Percentiles rank a stretch among this genome's conserved stretches.
Evolutionary conservation across 2,113 vertebrate species (phyloP).

Genomic region (Tinamus guttatus): DNA sequence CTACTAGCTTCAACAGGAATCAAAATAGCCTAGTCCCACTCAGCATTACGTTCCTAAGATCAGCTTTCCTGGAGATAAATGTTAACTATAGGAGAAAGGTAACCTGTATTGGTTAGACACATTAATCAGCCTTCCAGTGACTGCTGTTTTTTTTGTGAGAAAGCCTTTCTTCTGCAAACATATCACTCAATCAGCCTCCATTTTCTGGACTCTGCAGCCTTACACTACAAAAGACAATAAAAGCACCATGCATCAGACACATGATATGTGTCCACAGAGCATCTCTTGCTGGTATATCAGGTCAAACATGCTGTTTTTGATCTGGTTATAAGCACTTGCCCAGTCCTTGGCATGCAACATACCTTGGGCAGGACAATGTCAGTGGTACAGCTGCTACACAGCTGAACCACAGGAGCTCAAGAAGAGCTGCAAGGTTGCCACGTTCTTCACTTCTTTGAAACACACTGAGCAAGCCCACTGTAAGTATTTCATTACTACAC

Average conservation of each 20-base stretch:
- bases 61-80: neutral
- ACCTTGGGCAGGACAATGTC: neutral
- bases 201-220: neutral
- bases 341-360: neutral
- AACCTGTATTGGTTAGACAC: neutral
- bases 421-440: neutral
- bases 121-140: neutral
- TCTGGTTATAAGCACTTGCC: neutral
- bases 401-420: no score
- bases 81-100: neutral
- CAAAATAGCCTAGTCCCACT: neutral
- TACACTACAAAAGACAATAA: neutral
- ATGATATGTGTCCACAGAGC: neutral
- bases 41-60: neutral
- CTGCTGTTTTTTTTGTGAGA: neutral
- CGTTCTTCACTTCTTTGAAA: neutral
- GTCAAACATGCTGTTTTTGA: neutral
- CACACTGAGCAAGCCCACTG: neutral
- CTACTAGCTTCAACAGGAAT: neutral
- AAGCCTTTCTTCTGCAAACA: neutral
- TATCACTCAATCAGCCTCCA: neutral
- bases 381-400: no score
- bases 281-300: neutral
- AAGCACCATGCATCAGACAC: neutral
- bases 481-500: neutral